Percentiles rank a stretch among this genome's conserved stretches.
These are phyloP conservation scores for Pangasius krempfi DNA, from an alignment of 2,797 vertebrate species.

Conservation along the genomic window DNA sequence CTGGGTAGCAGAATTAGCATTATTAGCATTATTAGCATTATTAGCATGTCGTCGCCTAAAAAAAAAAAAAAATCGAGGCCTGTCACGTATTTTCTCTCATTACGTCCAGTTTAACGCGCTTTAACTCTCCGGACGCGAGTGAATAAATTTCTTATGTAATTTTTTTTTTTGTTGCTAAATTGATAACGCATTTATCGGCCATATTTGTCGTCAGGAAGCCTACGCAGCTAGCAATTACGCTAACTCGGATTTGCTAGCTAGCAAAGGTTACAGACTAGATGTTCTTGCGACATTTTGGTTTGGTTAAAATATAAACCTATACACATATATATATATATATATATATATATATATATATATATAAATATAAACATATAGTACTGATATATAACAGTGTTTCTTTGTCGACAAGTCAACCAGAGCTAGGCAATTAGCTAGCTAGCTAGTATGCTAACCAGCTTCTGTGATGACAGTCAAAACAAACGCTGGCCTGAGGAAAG, in stretches of 20 bases:
- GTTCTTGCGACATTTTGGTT: background rate
- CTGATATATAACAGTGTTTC: too few relatives aligned
- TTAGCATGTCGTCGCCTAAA: slow-evolving; percentile 30
- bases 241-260: background rate
- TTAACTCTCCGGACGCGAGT: background rate
- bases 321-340: background rate
- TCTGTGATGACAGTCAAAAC: slow-evolving; percentile 31
- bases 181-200: background rate
- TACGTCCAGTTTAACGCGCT: too few relatives aligned
- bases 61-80: background rate
- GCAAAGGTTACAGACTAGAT: background rate
- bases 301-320: background rate
- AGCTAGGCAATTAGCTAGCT: too few relatives aligned
- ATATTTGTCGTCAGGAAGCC: slow-evolving; percentile 5
- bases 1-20: slow-evolving; percentile 19
- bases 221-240: slow-evolving; percentile 3
- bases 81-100: background rate
- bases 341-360: too few relatives aligned
- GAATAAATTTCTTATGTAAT: background rate
- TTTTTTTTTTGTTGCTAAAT: background rate
- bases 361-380: background rate
- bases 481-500: background rate
- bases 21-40: slow-evolving; percentile 7
- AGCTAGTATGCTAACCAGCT: background rate
- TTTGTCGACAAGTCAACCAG: background rate